Evolutionary conservation across 2,113 vertebrate species (phyloP).

Genomic region (Lepisosteus osseus): DNA sequence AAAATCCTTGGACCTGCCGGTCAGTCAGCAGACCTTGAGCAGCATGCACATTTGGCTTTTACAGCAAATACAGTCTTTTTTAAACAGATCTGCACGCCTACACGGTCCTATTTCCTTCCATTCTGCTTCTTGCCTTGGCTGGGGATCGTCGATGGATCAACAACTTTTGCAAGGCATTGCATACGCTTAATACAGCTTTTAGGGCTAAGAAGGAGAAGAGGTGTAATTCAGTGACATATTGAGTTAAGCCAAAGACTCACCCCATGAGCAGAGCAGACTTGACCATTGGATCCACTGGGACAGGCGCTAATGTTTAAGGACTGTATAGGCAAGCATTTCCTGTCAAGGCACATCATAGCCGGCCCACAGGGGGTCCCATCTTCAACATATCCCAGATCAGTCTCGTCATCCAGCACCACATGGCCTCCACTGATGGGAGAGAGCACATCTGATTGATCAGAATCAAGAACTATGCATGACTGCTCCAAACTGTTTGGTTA

Average conservation of each 20-base stretch:
- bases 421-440: constrained; percentile 80
- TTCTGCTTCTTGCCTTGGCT: no score
- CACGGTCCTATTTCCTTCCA: no score
- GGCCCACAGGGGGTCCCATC: constrained; percentile 96
- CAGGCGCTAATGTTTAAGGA: constrained; percentile 94
- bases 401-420: constrained; percentile 92
- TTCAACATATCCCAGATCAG: constrained; percentile 95
- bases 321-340: constrained; percentile 93
- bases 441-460: neutral
- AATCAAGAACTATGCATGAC: no score
- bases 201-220: neutral
- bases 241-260: constrained; percentile 64
- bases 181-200: no score
- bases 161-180: no score
- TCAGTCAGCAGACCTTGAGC: no score
- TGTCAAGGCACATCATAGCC: constrained; percentile 98
- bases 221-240: neutral
- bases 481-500: no score
- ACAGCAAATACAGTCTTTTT: no score
- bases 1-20: no score
- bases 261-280: constrained; percentile 94
- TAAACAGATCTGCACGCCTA: no score
- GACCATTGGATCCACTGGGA: constrained; percentile 82
- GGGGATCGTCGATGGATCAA: no score
- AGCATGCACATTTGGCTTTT: no score